Evolutionary conservation across 2,797 vertebrate species (phyloP), one percentile per base, ranked within the genome.

Genomic region (Myripristis jacobus): DNA sequence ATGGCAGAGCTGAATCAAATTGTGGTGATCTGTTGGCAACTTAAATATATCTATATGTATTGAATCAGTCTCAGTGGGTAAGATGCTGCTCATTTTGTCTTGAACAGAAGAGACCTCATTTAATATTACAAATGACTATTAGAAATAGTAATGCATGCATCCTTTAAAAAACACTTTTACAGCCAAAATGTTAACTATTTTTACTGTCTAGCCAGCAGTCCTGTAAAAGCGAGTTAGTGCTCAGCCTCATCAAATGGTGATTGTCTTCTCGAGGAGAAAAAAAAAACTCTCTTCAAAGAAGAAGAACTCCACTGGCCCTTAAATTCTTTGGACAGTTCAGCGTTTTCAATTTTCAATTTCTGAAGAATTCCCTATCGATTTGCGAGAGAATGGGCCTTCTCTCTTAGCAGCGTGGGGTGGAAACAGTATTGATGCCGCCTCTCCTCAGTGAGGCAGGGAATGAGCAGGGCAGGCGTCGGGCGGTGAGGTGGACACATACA

Each of bases 361-460:
- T 51, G 31, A 65, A 58, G 55, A 83, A 86, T 86, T 60, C 47
- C 68, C 70, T 58, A 67, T 78, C 29, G 63, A 75, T 87, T 87
- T 84, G 2, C 21, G 12, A 19, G 36, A 64, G 38, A 77, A 73
- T 29, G 52, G 51, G 13, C 44, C 47, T 70, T 62, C 54, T 61
- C 12, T 78, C 56, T 22, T 34, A 75, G 80, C 77, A 51, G 54
- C n/a, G 0, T 48, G 61, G 22, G 62, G 48, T 52, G 64, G 73
- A 82, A 81, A 60, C 47, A 62, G 74, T 76, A 87, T 78, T 81
- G 78, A 83, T 77, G 81, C 60, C 50, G 43, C 43, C 57, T 75
- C 31, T 73, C 29, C 55, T 73, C 6, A 31, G 50, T 36, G 56
- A 84, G 66, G 76, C 70, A 67, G 66, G 81, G 38, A 79, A 78